Evolutionary conservation across 2,888 invertebrate species (phyloP).

Genomic region (Cheilosia soror): DNA sequence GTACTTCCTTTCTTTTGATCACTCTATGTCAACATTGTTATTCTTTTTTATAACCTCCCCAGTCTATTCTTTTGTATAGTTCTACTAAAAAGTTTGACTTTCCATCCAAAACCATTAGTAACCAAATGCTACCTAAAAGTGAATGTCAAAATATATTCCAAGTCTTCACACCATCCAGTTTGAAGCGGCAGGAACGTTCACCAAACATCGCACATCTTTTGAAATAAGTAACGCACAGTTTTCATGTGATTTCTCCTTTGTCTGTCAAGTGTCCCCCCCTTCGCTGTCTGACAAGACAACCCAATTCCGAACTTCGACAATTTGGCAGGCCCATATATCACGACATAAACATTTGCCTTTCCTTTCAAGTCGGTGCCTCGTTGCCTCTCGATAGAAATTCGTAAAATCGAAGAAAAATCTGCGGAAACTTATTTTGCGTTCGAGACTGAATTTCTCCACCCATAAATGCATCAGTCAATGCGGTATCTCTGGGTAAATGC

Average conservation of each 20-base stretch:
- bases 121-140: background rate
- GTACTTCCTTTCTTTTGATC: too few species aligned
- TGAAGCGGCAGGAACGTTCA: background rate
- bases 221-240: background rate
- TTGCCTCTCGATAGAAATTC: constrained; percentile 10
- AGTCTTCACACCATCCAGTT: background rate
- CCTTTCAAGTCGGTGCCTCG: constrained; percentile 37
- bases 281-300: constrained; percentile 51
- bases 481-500: constrained; percentile 54
- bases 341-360: constrained; percentile 51
- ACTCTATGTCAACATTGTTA: too few species aligned
- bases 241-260: background rate
- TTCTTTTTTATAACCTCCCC: too few species aligned
- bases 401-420: constrained; percentile 31
- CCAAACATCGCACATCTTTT: background rate
- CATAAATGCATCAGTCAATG: constrained; percentile 69
- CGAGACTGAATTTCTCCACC: constrained; percentile 34
- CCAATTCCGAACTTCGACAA: constrained; percentile 69
- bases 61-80: too few species aligned
- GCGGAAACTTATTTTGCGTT: constrained; percentile 55
- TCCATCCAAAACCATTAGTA: background rate
- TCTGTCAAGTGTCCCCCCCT: constrained; percentile 10
- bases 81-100: too few species aligned
- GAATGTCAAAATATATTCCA: background rate
- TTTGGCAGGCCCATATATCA: constrained; percentile 73